Percentiles rank a stretch among this genome's conserved stretches.
These are phyloP conservation scores for Struthio camelus DNA, from an alignment of 2,113 vertebrate genomes.

Conservation along the genomic window DNA sequence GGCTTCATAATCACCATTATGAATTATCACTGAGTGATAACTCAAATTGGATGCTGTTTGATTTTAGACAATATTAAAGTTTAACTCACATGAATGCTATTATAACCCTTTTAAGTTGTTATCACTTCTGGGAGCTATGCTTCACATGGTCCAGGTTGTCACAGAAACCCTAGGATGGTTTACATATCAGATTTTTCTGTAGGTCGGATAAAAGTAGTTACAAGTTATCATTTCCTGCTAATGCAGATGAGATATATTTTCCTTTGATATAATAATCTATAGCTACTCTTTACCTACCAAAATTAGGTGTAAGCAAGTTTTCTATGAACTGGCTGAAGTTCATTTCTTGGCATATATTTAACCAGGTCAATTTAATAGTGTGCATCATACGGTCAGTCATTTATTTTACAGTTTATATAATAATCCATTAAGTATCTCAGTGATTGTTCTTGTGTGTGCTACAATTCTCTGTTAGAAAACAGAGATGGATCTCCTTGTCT, in stretches of 20 bases:
- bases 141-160: background rate
- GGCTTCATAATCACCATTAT: constrained; percentile 24
- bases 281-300: background rate
- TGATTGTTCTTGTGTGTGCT: background rate
- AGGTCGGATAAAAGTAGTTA: constrained; percentile 7
- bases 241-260: background rate
- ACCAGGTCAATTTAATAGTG: background rate
- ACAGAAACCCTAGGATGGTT: background rate
- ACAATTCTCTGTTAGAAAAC: background rate
- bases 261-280: background rate
- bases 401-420: background rate
- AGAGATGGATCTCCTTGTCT: constrained; percentile 16
- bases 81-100: background rate
- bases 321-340: background rate
- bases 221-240: constrained; percentile 8
- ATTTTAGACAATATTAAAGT: constrained; percentile 39
- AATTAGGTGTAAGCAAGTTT: background rate
- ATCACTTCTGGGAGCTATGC: background rate
- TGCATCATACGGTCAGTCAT: background rate
- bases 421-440: constrained; percentile 11
- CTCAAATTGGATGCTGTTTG: constrained; percentile 33
- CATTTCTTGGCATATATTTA: background rate
- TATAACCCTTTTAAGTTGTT: background rate
- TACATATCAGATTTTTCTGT: constrained; percentile 5
- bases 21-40: constrained; percentile 60